phyloP scores from a whole-genome alignment of 2,797 vertebrate genomes.

The Clarias platycephalus region DNA sequence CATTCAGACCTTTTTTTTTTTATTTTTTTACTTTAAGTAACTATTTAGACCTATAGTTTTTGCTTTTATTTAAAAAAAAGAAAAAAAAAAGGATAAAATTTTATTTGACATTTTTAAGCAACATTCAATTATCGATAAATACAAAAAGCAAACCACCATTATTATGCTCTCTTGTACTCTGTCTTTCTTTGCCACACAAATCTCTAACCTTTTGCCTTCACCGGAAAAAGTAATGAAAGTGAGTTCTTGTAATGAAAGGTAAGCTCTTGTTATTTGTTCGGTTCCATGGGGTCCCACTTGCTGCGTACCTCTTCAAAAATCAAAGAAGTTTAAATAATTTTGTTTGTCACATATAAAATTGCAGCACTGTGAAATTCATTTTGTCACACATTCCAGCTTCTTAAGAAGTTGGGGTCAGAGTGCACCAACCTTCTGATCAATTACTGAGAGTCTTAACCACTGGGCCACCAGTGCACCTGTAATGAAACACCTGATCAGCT shows the following conservation, averaged over 20 bases:
- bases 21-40: too few relatives aligned
- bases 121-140: not conserved
- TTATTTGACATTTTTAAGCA: not conserved
- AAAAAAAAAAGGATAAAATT: too few relatives aligned
- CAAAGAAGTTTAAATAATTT: not conserved
- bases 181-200: not conserved
- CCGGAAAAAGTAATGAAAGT: too few relatives aligned
- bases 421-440: too few relatives aligned
- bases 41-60: not conserved
- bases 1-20: too few relatives aligned
- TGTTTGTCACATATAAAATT: too few relatives aligned
- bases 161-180: not conserved
- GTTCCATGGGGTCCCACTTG: not conserved
- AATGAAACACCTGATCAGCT: not conserved
- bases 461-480: too few relatives aligned
- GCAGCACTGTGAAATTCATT: too few relatives aligned
- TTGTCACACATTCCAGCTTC: too few relatives aligned
- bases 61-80: not conserved
- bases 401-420: too few relatives aligned
- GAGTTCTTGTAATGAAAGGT: not conserved
- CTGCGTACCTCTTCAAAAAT: not conserved
- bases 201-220: not conserved
- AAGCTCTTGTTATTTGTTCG: not conserved
- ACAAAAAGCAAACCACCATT: not conserved
- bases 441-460: too few relatives aligned